Percentiles rank a stretch among this genome's conserved stretches.
Evolutionary conservation across 2,888 invertebrate species (phyloP).

Genomic region (Pyrgus malvae): DNA sequence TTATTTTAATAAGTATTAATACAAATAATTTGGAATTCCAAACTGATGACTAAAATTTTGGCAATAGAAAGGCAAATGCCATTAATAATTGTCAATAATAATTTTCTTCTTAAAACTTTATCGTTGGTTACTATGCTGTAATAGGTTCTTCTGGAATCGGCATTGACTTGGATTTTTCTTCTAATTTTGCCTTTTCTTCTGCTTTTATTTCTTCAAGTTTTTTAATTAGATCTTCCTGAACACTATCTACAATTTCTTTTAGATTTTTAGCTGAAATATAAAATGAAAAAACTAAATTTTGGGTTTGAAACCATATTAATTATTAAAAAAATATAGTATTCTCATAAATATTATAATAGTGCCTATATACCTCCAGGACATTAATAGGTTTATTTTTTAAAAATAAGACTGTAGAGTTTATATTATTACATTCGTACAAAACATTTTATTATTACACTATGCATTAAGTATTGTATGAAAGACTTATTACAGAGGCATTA

Average conservation of each 20-base stretch:
- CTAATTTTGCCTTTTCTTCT: slow-evolving; percentile 44
- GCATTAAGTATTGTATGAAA: too few species aligned
- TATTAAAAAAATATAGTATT: too few species aligned
- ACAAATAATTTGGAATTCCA: neutral
- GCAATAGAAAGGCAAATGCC: neutral
- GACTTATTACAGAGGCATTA: too few species aligned
- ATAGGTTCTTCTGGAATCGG: slow-evolving; percentile 22
- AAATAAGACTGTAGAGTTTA: too few species aligned
- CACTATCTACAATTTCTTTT: slow-evolving; percentile 73
- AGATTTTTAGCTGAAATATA: slow-evolving; percentile 64
- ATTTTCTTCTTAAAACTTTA: slow-evolving; percentile 19
- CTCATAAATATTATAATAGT: too few species aligned
- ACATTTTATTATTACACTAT: too few species aligned
- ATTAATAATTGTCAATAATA: neutral
- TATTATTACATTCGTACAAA: too few species aligned
- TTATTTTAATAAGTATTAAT: too few species aligned
- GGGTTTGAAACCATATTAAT: too few species aligned
- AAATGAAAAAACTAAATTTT: neutral
- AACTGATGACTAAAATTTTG: slow-evolving; percentile 3
- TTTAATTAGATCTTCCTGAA: slow-evolving; percentile 68
- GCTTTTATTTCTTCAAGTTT: slow-evolving; percentile 66
- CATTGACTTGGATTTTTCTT: slow-evolving; percentile 35
- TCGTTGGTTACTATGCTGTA: slow-evolving; percentile 21
- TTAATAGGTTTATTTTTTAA: too few species aligned
- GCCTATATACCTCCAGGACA: too few species aligned